Evolutionary conservation across 2,888 invertebrate species (phyloP), one percentile per base, ranked within the genome.

Genomic region (Noctua janthe): DNA sequence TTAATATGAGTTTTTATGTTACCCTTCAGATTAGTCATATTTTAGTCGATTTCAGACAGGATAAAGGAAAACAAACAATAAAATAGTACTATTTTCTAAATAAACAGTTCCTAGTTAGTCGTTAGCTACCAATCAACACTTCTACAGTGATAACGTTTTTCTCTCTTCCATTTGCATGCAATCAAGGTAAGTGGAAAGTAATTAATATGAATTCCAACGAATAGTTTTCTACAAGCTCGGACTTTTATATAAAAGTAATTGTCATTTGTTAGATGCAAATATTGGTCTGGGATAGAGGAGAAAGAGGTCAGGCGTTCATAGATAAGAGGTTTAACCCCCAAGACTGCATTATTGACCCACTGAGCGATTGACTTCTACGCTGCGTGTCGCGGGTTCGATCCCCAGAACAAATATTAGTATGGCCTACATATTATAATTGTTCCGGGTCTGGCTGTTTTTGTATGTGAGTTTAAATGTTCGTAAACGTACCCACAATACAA

Each of bases 131-230:
- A 51, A 78, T 59, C 8, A 69, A 69, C 15, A 69, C 23, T 66
- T 64, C 64, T 29, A 23, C 43, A 51, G 43, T 13, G 13, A 29
- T 47, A 29, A 71, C 70, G 15, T 20, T n/a, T 23, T 56, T 39
- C 29, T 78, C 35, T 78, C 20, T 23, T 23, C 8, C 39, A 49
- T 59, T 78, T 39, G 54, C 54, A 56, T 56, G n/a, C 20, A 67
- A 35, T 51, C 51, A 59, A 59, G n/a, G 49, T 78, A 67, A 69
- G 69, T 69, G 69, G n/a, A n/a, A 56, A 13, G 20, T 51, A 64
- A 23, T 76, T 23, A 17, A n/a, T 13, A 5, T 39, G 23, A 8
- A 59, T 69, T 23, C 5, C 13, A 13, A 67, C 47, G 6, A 39
- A 3, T 13, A 78, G 29, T 59, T 78, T 23, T 69, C 29, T 51